Base-by-base conservation (phyloP, 1,140 invertebrate species). In the Cydia splendana region DNA sequence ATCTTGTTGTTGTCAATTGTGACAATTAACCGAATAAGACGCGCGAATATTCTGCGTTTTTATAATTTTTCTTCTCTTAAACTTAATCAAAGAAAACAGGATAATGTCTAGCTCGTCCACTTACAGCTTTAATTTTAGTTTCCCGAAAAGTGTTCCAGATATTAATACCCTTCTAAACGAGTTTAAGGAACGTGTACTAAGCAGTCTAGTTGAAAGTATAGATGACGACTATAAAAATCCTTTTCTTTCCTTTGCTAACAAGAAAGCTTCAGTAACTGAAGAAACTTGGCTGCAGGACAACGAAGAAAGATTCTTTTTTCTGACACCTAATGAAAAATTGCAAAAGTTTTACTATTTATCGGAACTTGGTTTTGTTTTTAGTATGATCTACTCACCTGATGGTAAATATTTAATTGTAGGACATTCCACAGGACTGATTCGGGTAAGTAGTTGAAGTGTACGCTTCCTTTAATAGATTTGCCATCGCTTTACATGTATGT, bases 341-440 rank as follows among this genome's bases (percentile, higher is more conserved):
- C 24, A 77, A 5, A 78, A 80, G 77, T 42, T 83, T 3, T 76
- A 80, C 45, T 93, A 86, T 84, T 85, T 89, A 34, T 85, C 85
- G 6, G 87, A 88, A 79, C 80, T 81, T 69, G 90, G 91, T 1
- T 91, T 80, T 75, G 87, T 93, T 78, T 80, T n/a, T 69, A 80
- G 82, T 53, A 88, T 93, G 85, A 74, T 81, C 15, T 91, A 87
- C 78, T 80, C 85, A 28, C 83, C 85, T 12, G 83, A 87, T 76
- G 91, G 91, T 24, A 77, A 83, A 74, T 82, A 76, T 73, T 75
- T 93, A 57, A 81, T 92, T 65, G 83, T 89, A 30, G 90, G 90
- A 12, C 86, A 90, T 76, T 87, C 89, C 62, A 81, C 85, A 62
- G 91, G 91, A 45, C 74, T 93, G 24, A 86, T 93, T 74, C 90